These are phyloP conservation scores for Adelges cooleyi DNA, from an alignment of 1,140 invertebrate species.

Conservation along the genomic window DNA sequence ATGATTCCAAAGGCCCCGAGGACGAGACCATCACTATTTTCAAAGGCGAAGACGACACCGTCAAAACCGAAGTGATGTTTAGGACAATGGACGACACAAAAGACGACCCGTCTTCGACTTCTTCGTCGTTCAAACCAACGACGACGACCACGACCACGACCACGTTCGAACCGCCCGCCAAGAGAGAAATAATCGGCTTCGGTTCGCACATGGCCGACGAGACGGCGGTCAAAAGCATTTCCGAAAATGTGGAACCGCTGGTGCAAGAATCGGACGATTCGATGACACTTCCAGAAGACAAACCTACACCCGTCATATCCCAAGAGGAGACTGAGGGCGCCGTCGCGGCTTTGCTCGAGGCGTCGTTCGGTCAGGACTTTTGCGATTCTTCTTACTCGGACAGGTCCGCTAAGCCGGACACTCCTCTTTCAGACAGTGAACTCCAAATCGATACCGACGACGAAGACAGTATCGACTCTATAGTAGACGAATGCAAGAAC, in stretches of 20 bases:
- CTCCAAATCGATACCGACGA: slow-evolving; percentile 78
- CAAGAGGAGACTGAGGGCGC: slow-evolving; percentile 88
- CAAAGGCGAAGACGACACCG: slow-evolving; percentile 13
- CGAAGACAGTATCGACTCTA: slow-evolving; percentile 53
- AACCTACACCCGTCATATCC: slow-evolving; percentile 69
- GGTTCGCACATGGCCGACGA: slow-evolving; percentile 41
- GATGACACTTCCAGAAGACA: slow-evolving; percentile 49
- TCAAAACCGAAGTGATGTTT: slow-evolving; percentile 14
- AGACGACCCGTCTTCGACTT: neutral
- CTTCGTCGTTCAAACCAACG: slow-evolving; percentile 34
- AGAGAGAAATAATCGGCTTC: slow-evolving; percentile 53
- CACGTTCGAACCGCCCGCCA: slow-evolving; percentile 38
- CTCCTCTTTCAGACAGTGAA: slow-evolving; percentile 69
- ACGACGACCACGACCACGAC: slow-evolving; percentile 36
- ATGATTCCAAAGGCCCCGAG: slow-evolving; percentile 18
- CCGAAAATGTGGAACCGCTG: neutral
- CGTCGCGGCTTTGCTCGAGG: slow-evolving; percentile 70
- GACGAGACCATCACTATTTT: slow-evolving; percentile 22
- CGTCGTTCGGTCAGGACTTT: slow-evolving; percentile 58
- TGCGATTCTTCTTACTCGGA: slow-evolving; percentile 47
- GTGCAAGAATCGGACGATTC: slow-evolving; percentile 24
- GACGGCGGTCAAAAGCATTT: slow-evolving; percentile 28
- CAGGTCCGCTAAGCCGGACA: slow-evolving; percentile 72
- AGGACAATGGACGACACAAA: slow-evolving; percentile 13
- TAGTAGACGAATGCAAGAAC: slow-evolving; percentile 32